A percentile compares a stretch with the other conserved stretches of the same genome.
Evolutionary conservation across 2,797 vertebrate species (phyloP).

Genomic region (Salmo trutta): DNA sequence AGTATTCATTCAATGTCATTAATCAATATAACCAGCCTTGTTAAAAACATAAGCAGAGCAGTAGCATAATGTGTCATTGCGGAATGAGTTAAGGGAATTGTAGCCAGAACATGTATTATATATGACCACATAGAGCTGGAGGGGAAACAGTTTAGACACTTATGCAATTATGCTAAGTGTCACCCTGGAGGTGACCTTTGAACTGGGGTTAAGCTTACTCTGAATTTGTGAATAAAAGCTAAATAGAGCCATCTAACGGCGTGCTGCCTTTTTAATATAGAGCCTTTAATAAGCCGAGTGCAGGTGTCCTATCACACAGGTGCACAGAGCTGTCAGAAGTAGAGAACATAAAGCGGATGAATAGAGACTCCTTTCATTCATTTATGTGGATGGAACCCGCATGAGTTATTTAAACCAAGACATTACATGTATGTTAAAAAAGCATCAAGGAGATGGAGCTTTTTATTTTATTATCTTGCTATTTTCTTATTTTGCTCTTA

Average conservation of each 20-base stretch:
- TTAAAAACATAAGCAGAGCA: conserved; percentile 77
- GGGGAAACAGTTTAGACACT: conserved; percentile 81
- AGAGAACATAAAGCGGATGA: conserved; percentile 75
- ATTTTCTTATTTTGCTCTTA: background rate
- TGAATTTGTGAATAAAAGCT: conserved; percentile 82
- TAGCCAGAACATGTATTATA: conserved; percentile 73
- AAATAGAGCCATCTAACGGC: conserved; percentile 74
- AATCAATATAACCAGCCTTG: conserved; percentile 77
- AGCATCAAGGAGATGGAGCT: conserved; percentile 27
- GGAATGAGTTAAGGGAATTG: conserved; percentile 72
- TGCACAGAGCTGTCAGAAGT: conserved; percentile 74
- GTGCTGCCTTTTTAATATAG: conserved; percentile 76
- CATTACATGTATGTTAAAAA: conserved; percentile 53
- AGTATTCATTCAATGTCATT: conserved; percentile 73
- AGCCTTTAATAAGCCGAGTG: conserved; percentile 79
- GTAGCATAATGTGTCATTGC: conserved; percentile 72
- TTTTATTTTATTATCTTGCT: background rate
- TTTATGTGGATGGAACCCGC: conserved; percentile 71
- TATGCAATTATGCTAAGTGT: conserved; percentile 86
- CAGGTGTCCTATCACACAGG: conserved; percentile 69
- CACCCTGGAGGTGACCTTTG: conserved; percentile 77
- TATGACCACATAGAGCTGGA: conserved; percentile 75
- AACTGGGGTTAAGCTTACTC: conserved; percentile 78
- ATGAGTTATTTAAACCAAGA: conserved; percentile 66
- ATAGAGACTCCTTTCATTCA: conserved; percentile 57